Evolutionary conservation across 53 echinoderm and acorn worm genomes (phyloP), one percentile per base, ranked within the genome.

Genomic region (Echinometra lucunter): DNA sequence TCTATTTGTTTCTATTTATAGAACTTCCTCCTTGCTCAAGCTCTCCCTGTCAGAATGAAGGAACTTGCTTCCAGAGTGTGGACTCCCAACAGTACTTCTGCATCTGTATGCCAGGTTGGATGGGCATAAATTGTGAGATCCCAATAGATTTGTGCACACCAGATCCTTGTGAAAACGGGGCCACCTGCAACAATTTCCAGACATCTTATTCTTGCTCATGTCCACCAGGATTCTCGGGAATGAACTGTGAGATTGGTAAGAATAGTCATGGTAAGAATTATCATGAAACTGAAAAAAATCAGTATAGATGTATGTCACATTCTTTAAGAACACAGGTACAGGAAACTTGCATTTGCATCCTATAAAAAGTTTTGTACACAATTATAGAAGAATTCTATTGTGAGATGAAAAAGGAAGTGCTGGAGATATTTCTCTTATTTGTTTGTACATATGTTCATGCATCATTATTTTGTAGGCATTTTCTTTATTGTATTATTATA

Each of bases 161-260:
- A 8, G 63, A 90, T 57, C 95, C 96, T n/a, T 97, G 97, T 81
- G 66, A 67, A 92, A 96, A 96, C 89, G 96, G 94, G 60, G 95
- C 96, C 34, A 95, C 75, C 2, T 96, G 96, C 57, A 94, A 66
- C 66, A 94, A 96, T 58, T 57, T 57, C 49, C 91, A 95, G 66
- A 80, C 95, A 37, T 85, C 87, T 2, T 97, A 97, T 57, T 66
- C 66, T 38, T 96, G 96, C 45, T 66, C 88, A 42, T 95, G 95
- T 66, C 60, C 74, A 28, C 44, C 75, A 47, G 96, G 95, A 45
- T 96, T 87, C 70, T 45, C 82, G 9, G 96, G 95, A 44, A 30
- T 66, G 1, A 66, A 95, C 93, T 96, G 96, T 93, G 93, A 93
- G 28, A 94, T 94, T 58, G 94, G 94, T 94, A 32, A 94, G 85